Conservation (phyloP, 2,113 vertebrate genomes). For the Colistium nudipinnis region DNA sequence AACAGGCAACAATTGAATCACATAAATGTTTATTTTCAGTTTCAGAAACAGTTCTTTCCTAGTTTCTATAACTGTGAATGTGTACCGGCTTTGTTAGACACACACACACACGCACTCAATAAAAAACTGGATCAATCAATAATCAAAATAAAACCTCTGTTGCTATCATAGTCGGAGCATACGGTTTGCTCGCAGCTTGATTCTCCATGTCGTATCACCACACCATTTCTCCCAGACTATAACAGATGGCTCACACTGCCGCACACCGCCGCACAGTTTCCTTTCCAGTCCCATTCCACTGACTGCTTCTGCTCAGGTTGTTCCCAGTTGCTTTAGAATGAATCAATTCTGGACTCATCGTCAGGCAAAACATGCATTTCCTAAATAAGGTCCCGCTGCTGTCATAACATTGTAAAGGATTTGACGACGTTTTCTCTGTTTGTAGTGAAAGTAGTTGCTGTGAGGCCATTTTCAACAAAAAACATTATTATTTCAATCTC, state of each 20-base stretch:
- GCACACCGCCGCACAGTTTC: too few relatives aligned
- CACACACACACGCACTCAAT: not conserved
- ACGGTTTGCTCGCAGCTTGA: not conserved
- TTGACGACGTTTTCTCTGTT: not conserved
- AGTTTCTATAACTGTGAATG: too few relatives aligned
- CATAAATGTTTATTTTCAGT: too few relatives aligned
- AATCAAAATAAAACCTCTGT: not conserved
- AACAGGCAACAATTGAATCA: not conserved
- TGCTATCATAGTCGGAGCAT: not conserved
- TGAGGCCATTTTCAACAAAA: not conserved
- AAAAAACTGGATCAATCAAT: not conserved
- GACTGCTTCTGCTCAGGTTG: constrained; percentile 25
- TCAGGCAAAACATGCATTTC: constrained; percentile 39
- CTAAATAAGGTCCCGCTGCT: constrained; percentile 38
- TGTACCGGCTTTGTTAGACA: too few relatives aligned
- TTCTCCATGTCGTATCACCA: not conserved
- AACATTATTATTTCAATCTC: not conserved
- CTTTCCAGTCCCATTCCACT: constrained; percentile 30
- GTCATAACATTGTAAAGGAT: too few relatives aligned
- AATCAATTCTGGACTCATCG: constrained; percentile 47
- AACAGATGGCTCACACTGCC: constrained; percentile 41
- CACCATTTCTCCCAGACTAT: constrained; percentile 11
- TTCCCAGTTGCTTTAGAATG: constrained; percentile 54
- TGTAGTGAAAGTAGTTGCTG: constrained; percentile 3
- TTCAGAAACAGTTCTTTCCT: too few relatives aligned